Conservation (phyloP, 2,888 invertebrate species). For the Xiphydria camelus region DNA sequence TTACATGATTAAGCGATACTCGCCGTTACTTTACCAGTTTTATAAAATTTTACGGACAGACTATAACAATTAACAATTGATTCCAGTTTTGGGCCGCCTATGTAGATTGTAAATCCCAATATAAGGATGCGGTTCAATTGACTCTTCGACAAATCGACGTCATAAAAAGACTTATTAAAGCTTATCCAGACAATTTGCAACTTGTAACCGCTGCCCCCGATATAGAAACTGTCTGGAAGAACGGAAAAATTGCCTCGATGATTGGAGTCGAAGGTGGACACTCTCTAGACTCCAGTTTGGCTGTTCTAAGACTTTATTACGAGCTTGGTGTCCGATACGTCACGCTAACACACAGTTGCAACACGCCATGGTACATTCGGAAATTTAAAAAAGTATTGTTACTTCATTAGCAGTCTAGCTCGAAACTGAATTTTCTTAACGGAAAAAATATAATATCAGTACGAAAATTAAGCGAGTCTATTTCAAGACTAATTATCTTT, state of each 20-base stretch:
- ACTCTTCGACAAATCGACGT: slow-evolving; percentile 67
- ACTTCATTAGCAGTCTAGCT: no score
- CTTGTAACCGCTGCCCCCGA: slow-evolving; percentile 54
- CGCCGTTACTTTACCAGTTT: slow-evolving; percentile 11
- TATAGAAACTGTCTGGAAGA: slow-evolving; percentile 40
- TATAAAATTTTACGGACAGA: neutral
- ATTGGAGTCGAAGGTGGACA: slow-evolving; percentile 68
- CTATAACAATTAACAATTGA: neutral
- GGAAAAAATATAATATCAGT: no score
- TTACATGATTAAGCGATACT: no score
- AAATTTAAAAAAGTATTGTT: neutral
- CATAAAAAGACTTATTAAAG: slow-evolving; percentile 61
- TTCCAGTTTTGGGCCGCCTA: slow-evolving; percentile 68
- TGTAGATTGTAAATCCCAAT: slow-evolving; percentile 60
- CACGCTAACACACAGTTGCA: slow-evolving; percentile 66
- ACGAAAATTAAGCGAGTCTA: neutral
- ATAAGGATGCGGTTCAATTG: slow-evolving; percentile 62
- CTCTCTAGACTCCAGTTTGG: slow-evolving; percentile 63
- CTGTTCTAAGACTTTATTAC: slow-evolving; percentile 62
- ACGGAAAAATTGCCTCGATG: slow-evolving; percentile 63
- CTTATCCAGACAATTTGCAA: slow-evolving; percentile 54
- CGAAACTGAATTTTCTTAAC: neutral
- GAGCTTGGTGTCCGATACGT: slow-evolving; percentile 66
- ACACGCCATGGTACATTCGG: slow-evolving; percentile 62
- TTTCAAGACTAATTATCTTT: neutral